Evolutionary conservation across 2,888 invertebrate genomes (phyloP), one percentile per base, ranked within the genome.

Genomic region (Apamea monoglypha): DNA sequence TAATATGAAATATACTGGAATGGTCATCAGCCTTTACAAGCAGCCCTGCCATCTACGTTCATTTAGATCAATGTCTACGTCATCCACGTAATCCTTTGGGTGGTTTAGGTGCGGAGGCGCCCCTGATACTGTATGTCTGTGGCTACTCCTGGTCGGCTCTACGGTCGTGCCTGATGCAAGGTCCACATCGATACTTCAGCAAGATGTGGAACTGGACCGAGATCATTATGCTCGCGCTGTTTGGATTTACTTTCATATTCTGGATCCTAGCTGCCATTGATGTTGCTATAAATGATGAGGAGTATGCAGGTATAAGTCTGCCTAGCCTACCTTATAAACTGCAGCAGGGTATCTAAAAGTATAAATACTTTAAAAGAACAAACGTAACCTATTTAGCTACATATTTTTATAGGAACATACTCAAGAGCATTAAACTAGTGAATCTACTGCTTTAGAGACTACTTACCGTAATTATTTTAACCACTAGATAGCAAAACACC

Each of bases 141-240:
- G 97, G 97, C 32, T 97, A 97, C 88, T 92, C 96, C 47, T 97
- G 97, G 97, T 97, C 96, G 2, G 96, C 97, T 29, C 91, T 97
- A 36, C 95, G 97, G 87, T 96, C 97, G 94, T 96, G 97, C 84
- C 93, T 97, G 81, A 95, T 97, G 83, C 96, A 97, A 89, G 97
- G 98, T 0, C 97, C 97, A 0, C 93, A 90, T 25, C 95, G 97
- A 78, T 98, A 97, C 92, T 97, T 98, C 90, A 94, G 94, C 53
- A 95, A 96, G 70, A 93, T 97, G 87, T 98, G 98, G 97, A 98
- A 98, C 92, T 97, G 97, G 97, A 97, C 97, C 84, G 98, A 98
- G 85, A 92, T 97, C n/a, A 92, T 97, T 67, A 97, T 97, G 95
- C 96, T 97, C 76, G 86, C 94, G 4, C 93, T 98, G 21, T 98